These are phyloP conservation scores for Thrips palmi DNA, from an alignment of 1,140 invertebrate species.

Conservation along the genomic window DNA sequence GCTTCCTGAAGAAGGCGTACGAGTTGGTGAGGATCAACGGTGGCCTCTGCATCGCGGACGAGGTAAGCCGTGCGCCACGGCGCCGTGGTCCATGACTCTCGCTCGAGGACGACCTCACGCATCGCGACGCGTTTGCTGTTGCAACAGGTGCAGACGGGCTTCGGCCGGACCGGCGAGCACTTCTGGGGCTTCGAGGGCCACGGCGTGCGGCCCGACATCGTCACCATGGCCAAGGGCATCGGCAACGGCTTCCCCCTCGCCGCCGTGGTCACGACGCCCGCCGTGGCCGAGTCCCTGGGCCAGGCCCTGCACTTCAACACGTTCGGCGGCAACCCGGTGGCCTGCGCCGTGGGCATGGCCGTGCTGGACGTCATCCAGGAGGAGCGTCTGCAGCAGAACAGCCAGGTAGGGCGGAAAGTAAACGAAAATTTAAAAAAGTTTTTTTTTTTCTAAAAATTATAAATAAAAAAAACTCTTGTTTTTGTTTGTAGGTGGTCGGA, in stretches of 20 bases:
- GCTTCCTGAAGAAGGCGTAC: slow-evolving; percentile 66
- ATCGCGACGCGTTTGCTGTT: no score
- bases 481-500: slow-evolving; percentile 41
- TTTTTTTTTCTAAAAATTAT: not conserved
- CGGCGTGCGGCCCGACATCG: slow-evolving; percentile 77
- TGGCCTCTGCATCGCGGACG: slow-evolving; percentile 80
- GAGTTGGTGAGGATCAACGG: slow-evolving; percentile 60
- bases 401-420: slow-evolving; percentile 7
- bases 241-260: slow-evolving; percentile 89
- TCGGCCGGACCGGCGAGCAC: slow-evolving; percentile 79
- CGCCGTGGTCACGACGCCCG: slow-evolving; percentile 76
- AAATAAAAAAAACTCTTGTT: not conserved
- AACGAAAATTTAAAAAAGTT: not conserved
- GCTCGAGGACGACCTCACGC: no score
- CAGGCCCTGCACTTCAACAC: slow-evolving; percentile 86
- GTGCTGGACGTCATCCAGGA: slow-evolving; percentile 89
- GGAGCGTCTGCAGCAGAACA: slow-evolving; percentile 63
- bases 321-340: slow-evolving; percentile 86
- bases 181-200: slow-evolving; percentile 92
- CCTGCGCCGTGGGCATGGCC: slow-evolving; percentile 66
- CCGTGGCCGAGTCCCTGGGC: slow-evolving; percentile 58
- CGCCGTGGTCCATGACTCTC: no score
- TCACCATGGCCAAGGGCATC: slow-evolving; percentile 76
- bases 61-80: no score
- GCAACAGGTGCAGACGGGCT: slow-evolving; percentile 77